Percentiles rank a stretch among this genome's conserved stretches.
Evolutionary conservation across 1,140 invertebrate genomes (phyloP).

Genomic region (Drosophila parabipectinata): DNA sequence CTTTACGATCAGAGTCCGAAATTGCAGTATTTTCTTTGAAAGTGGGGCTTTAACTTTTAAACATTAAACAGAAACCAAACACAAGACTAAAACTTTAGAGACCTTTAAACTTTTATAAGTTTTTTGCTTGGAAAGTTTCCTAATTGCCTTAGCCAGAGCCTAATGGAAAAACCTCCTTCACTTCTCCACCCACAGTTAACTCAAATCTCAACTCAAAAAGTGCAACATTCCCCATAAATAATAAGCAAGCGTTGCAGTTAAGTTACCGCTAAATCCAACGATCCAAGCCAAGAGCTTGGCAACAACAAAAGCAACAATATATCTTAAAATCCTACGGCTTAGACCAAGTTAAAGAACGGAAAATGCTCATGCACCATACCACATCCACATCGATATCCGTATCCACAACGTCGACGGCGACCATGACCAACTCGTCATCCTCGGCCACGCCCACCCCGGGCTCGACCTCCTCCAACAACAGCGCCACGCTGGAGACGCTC

Average conservation of each 20-base stretch:
- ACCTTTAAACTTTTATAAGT: not conserved
- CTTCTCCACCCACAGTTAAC: conserved; percentile 36
- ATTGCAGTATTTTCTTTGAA: not conserved
- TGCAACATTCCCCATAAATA: conserved; percentile 39
- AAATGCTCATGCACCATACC: conserved; percentile 71
- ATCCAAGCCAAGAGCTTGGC: conserved; percentile 18
- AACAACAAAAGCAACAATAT: not conserved
- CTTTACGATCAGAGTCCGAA: not conserved
- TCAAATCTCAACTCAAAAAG: conserved; percentile 36
- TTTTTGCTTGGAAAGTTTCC: too few species aligned
- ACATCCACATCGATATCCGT: conserved; percentile 54
- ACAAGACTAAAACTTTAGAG: not conserved
- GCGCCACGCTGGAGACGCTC: conserved; percentile 70
- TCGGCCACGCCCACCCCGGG: conserved; percentile 79
- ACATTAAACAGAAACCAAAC: not conserved
- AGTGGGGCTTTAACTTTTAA: not conserved
- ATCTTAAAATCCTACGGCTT: conserved; percentile 3
- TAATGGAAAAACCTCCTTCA: conserved; percentile 18
- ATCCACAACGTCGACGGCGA: conserved; percentile 64
- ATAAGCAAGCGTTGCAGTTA: conserved; percentile 39
- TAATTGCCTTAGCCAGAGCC: not conserved
- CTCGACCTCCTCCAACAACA: conserved; percentile 77
- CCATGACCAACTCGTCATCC: conserved; percentile 76
- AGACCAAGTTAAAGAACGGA: conserved; percentile 16
- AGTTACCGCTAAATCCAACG: conserved; percentile 33